Evolutionary conservation across 2,113 vertebrate genomes (phyloP).

Genomic region (Coturnix japonica): DNA sequence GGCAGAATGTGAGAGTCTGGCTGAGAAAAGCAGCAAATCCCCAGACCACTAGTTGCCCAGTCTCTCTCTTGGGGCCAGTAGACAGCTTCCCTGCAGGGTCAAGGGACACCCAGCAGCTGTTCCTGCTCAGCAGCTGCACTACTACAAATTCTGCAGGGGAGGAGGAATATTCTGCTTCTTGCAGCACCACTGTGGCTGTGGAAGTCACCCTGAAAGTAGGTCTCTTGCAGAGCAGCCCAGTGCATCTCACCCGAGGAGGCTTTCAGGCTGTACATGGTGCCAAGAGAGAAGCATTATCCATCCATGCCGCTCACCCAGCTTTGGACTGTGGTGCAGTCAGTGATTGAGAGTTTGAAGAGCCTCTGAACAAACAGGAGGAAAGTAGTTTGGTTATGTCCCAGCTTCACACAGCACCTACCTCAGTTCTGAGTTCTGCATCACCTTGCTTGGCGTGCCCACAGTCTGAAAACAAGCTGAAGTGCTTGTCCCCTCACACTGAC

Average conservation of each 20-base stretch:
- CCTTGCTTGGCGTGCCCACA: background rate
- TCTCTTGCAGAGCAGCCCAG: background rate
- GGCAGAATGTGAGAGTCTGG: background rate
- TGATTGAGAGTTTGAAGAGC: background rate
- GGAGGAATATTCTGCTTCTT: background rate
- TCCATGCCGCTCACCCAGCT: background rate
- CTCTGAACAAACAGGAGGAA: background rate
- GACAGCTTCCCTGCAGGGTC: background rate
- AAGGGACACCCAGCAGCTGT: background rate
- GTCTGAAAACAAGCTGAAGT: background rate
- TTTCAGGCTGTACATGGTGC: background rate
- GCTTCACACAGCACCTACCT: background rate
- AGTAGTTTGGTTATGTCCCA: background rate
- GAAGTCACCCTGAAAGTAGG: background rate
- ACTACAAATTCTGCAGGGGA: background rate
- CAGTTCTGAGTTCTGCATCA: background rate
- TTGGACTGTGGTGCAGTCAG: background rate
- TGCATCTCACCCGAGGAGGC: background rate
- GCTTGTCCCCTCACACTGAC: background rate
- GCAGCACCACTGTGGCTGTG: fast-evolving
- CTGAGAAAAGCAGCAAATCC: background rate
- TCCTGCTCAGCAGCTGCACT: background rate
- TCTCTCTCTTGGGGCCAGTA: no score
- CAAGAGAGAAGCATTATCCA: background rate
- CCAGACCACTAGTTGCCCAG: background rate